Conservation (phyloP, 2,113 vertebrate species). For the Apodemus speciosus region DNA sequence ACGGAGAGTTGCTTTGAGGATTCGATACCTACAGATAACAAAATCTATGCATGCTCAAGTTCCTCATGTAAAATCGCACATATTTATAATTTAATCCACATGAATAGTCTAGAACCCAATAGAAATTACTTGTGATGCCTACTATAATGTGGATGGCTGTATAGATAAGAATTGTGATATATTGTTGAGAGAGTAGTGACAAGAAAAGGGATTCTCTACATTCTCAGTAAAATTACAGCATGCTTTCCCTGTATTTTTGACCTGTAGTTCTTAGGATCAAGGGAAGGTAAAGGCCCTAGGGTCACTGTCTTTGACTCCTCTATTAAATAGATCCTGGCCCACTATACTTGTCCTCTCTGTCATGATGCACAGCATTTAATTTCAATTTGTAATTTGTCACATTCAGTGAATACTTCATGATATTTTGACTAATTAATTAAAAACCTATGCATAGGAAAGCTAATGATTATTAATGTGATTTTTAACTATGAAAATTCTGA, state of each 20-base stretch:
- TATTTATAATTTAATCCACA: not conserved
- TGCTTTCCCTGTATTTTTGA: not conserved
- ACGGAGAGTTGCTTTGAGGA: not conserved
- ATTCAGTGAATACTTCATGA: not conserved
- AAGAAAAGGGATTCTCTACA: not conserved
- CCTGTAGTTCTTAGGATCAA: not conserved
- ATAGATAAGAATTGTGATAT: not conserved
- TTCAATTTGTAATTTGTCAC: not conserved
- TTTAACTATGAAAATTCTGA: conserved; percentile 16
- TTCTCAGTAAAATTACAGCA: not conserved
- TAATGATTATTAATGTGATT: conserved; percentile 25
- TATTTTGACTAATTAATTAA: conserved; percentile 46
- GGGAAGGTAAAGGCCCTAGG: fast-evolving
- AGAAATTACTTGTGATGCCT: not conserved
- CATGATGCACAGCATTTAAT: not conserved
- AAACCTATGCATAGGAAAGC: not conserved
- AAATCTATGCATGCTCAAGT: not conserved
- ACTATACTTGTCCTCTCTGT: not conserved
- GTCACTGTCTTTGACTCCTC: not conserved
- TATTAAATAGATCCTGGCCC: not conserved
- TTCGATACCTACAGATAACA: not conserved
- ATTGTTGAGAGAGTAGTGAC: not conserved
- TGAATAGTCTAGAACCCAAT: not conserved
- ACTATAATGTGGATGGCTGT: not conserved
- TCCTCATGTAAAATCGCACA: not conserved